These are phyloP conservation scores for Jordanella pulchra DNA, from an alignment of 2,797 vertebrate species.

Conservation along the genomic window DNA sequence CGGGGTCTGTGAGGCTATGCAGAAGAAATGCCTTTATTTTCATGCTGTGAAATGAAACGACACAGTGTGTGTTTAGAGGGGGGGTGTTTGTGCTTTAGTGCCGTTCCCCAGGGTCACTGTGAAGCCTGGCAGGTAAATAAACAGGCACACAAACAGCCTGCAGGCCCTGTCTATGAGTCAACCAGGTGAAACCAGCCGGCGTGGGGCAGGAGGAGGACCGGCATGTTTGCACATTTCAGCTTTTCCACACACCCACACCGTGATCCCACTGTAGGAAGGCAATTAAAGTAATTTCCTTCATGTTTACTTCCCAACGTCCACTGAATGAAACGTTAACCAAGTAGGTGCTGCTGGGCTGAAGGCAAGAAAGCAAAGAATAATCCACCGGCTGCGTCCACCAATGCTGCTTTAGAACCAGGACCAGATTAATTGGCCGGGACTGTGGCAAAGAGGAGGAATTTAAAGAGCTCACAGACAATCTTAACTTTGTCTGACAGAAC, in stretches of 20 bases:
- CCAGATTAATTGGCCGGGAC: no score
- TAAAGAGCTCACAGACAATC: no score
- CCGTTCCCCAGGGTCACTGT: slow-evolving; percentile 57
- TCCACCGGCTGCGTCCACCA: no score
- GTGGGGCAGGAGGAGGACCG: slow-evolving; percentile 15
- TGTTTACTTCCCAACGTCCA: slow-evolving; percentile 10
- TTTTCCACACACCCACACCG: slow-evolving; percentile 6
- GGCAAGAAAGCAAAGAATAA: background rate
- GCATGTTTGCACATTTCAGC: slow-evolving; percentile 20
- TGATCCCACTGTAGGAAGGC: slow-evolving; percentile 27
- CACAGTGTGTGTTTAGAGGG: slow-evolving; percentile 3
- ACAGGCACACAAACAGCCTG: slow-evolving; percentile 36
- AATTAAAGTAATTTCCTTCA: slow-evolving; percentile 51
- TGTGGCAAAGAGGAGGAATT: no score
- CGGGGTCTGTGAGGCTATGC: slow-evolving; percentile 46
- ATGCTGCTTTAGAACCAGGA: no score
- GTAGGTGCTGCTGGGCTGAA: background rate
- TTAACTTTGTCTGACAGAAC: no score
- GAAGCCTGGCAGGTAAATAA: slow-evolving; percentile 70
- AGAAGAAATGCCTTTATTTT: slow-evolving; percentile 8
- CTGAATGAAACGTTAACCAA: slow-evolving; percentile 19
- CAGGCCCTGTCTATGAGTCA: slow-evolving; percentile 61
- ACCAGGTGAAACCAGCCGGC: slow-evolving; percentile 62
- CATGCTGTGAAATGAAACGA: slow-evolving; percentile 8
- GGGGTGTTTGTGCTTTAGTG: background rate